phyloP scores from a whole-genome alignment of 2,888 invertebrate species.

The Eilema griseolum region DNA sequence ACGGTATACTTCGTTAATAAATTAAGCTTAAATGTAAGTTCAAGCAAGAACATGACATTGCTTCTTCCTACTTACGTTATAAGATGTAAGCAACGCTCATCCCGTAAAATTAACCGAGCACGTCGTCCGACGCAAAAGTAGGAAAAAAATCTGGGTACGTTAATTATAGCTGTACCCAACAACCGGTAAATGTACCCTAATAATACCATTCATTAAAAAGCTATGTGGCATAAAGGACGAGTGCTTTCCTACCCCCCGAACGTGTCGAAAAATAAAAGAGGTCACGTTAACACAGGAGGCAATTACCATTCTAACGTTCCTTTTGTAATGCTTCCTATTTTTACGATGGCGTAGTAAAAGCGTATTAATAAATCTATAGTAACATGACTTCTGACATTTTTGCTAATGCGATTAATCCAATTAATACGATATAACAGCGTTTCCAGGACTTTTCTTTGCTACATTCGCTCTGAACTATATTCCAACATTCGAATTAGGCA shows the following conservation, averaged over 20 bases:
- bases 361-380: constrained; percentile 5
- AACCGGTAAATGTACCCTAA: constrained; percentile 48
- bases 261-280: constrained; percentile 49
- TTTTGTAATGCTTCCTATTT: constrained; percentile 33
- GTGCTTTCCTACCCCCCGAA: constrained; percentile 36
- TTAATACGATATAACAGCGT: neutral
- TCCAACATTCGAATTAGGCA: neutral
- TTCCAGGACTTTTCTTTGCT: neutral
- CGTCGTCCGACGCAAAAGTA: constrained; percentile 11
- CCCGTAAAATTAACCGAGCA: constrained; percentile 20
- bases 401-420: constrained; percentile 8
- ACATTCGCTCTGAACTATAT: neutral
- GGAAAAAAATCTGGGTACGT: constrained; percentile 33
- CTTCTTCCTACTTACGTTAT: neutral
- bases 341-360: constrained; percentile 15
- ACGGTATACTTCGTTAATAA: neutral
- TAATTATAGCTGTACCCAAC: constrained; percentile 43
- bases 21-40: neutral
- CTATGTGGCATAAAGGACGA: constrained; percentile 48
- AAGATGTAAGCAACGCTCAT: constrained; percentile 10
- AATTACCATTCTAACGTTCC: constrained; percentile 39
- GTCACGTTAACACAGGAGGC: constrained; percentile 38
- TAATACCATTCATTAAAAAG: constrained; percentile 53
- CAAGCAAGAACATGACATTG: neutral
- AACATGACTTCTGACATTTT: constrained; percentile 11